Conservation (phyloP, 2,888 invertebrate genomes). For the Neoascia interrupta region DNA sequence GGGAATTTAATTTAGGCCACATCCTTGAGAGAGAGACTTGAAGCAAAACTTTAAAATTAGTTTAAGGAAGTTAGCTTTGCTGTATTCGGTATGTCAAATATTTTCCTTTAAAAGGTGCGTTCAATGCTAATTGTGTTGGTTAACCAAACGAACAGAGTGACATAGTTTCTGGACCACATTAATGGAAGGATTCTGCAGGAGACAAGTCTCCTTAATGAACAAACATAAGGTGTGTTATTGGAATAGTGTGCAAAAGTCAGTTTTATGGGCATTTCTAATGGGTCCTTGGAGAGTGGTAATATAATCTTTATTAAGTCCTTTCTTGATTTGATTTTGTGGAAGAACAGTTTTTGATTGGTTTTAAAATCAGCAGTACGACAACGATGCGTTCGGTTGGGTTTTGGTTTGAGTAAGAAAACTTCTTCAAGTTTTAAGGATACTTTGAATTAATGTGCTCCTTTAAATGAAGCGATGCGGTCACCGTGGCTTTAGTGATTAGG, state of each 20-base stretch:
- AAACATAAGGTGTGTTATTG: neutral
- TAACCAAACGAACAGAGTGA: neutral
- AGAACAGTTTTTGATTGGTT: no score
- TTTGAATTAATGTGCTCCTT: no score
- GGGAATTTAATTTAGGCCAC: slow-evolving; percentile 34
- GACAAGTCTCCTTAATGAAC: slow-evolving; percentile 6
- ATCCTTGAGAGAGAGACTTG: slow-evolving; percentile 5
- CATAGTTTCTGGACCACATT: slow-evolving; percentile 16
- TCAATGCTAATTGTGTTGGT: slow-evolving; percentile 44
- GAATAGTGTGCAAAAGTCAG: neutral
- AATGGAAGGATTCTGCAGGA: neutral
- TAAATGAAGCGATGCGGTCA: no score
- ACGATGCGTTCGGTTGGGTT: no score
- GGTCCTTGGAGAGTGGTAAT: no score
- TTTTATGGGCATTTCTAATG: neutral
- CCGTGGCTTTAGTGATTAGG: no score
- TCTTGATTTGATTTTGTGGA: no score
- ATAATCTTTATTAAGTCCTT: no score
- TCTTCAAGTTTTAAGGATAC: no score
- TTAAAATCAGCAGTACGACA: no score
- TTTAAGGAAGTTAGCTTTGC: slow-evolving; percentile 23
- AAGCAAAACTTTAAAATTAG: slow-evolving; percentile 46
- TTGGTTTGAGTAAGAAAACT: no score
- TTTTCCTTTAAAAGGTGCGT: slow-evolving; percentile 25
- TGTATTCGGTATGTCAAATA: neutral